phyloP scores from a whole-genome alignment of 2,797 vertebrate genomes.

The Oreonectes daqikongensis region DNA sequence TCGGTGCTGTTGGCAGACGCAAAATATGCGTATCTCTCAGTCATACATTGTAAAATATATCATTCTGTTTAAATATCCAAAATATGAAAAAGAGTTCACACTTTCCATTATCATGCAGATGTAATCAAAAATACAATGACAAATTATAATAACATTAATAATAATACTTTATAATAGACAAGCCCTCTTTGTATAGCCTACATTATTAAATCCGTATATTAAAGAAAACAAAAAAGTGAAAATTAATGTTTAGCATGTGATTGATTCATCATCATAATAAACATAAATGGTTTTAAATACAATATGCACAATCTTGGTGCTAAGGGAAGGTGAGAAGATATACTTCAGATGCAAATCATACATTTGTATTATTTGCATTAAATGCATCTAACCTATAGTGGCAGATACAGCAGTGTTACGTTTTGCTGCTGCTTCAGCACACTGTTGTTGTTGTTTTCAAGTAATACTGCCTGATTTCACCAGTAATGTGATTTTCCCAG shows the following conservation, averaged over 20 bases:
- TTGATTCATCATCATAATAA: not conserved
- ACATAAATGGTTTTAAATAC: not conserved
- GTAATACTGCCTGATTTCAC: slow-evolving; percentile 25
- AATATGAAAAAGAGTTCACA: no score
- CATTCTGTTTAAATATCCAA: not conserved
- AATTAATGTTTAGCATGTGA: not conserved
- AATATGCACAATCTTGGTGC: not conserved
- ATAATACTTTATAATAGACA: no score
- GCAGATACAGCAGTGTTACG: slow-evolving; percentile 1
- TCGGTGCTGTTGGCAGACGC: slow-evolving; percentile 69
- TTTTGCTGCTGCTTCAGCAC: not conserved
- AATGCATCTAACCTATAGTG: not conserved
- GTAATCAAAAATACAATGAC: no score
- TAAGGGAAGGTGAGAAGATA: no score
- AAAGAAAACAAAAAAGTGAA: no score
- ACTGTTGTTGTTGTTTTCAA: slow-evolving; percentile 39
- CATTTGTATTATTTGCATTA: not conserved
- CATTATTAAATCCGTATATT: no score
- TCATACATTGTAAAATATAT: not conserved
- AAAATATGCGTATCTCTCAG: not conserved
- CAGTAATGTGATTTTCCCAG: slow-evolving; percentile 49
- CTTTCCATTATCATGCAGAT: no score
- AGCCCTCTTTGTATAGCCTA: no score
- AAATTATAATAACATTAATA: no score
- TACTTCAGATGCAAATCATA: no score